A percentile compares a stretch with the other conserved stretches of the same genome.
These are phyloP conservation scores for Pantherophis alleghaniensis DNA, from an alignment of 2,797 vertebrate genomes.

Conservation along the genomic window DNA sequence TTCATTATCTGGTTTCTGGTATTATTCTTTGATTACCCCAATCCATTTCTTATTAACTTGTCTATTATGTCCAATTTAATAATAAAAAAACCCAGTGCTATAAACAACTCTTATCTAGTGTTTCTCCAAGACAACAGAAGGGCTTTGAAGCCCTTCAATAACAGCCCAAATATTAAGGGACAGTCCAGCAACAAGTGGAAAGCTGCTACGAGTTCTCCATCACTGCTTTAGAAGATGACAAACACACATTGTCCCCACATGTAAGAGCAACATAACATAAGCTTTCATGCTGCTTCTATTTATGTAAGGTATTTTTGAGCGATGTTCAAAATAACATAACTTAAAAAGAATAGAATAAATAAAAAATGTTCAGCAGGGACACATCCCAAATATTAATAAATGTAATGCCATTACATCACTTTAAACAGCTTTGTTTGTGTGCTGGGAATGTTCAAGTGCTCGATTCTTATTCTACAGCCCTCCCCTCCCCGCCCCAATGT, in stretches of 20 bases:
- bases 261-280: neutral
- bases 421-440: neutral
- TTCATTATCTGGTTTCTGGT: neutral
- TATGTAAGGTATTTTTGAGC: neutral
- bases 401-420: neutral
- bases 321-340: neutral
- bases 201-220: neutral
- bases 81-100: neutral
- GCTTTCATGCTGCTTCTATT: neutral
- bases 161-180: neutral
- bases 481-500: neutral
- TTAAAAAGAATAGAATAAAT: neutral
- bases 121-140: neutral
- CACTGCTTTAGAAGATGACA: neutral
- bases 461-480: neutral
- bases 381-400: neutral
- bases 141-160: neutral
- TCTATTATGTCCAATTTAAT: neutral
- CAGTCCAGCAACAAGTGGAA: neutral
- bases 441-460: neutral
- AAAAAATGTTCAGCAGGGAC: neutral
- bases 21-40: neutral
- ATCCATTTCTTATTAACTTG: neutral
- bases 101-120: neutral
- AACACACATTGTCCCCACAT: neutral